Evolutionary conservation across 2,888 invertebrate genomes (phyloP).

Genomic region (Geophilus truncorum): DNA sequence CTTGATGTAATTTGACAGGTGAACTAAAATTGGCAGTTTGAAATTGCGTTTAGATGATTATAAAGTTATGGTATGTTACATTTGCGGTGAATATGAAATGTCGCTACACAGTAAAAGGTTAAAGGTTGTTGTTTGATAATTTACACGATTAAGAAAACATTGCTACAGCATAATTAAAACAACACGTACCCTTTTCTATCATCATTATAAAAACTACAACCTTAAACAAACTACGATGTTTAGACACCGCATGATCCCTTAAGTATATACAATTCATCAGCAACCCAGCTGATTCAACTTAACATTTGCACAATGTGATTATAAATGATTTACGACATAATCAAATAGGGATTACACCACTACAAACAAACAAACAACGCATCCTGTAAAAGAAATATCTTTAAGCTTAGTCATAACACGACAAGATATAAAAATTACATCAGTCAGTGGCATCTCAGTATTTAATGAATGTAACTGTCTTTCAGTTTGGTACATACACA

Average conservation of each 20-base stretch:
- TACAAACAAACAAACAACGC: neutral
- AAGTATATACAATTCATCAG: too few relatives aligned
- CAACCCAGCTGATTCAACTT: too few relatives aligned
- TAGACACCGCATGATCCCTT: too few relatives aligned
- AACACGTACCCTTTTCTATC: too few relatives aligned
- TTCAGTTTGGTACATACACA: neutral
- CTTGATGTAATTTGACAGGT: neutral
- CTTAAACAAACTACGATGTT: too few relatives aligned
- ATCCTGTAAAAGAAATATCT: neutral
- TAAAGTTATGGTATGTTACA: neutral
- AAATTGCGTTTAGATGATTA: neutral
- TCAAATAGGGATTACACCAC: neutral
- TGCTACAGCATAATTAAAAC: too few relatives aligned
- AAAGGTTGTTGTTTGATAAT: too few relatives aligned
- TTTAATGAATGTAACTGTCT: neutral
- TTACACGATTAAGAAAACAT: too few relatives aligned
- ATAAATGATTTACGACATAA: neutral
- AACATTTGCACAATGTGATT: too few relatives aligned
- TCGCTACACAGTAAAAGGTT: too few relatives aligned
- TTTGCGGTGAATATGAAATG: too few relatives aligned
- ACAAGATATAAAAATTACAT: neutral
- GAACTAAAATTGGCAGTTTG: neutral
- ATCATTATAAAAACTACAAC: too few relatives aligned
- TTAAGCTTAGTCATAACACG: neutral
- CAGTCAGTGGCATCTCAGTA: neutral